phyloP scores from a whole-genome alignment of 2,888 invertebrate genomes.

The Sialis lutaria region DNA sequence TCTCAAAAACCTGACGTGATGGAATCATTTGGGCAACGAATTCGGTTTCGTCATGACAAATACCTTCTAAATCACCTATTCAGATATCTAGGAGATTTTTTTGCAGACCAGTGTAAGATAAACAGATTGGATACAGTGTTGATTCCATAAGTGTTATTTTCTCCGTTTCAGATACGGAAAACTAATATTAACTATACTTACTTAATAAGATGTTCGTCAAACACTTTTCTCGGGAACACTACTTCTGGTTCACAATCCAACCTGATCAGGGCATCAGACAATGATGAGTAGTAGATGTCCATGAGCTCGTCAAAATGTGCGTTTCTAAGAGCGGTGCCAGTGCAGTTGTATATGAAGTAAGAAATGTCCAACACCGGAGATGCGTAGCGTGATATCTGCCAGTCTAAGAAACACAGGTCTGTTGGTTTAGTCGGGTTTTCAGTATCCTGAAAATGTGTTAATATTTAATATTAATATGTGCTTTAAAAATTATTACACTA shows the following conservation, averaged over 20 bases:
- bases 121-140: too few species aligned
- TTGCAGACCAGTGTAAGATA: too few species aligned
- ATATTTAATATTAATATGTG: too few species aligned
- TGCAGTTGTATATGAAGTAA: conserved; percentile 1
- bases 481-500: too few species aligned
- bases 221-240: background rate
- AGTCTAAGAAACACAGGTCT: background rate
- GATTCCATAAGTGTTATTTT: too few species aligned
- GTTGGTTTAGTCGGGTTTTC: background rate
- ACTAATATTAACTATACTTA: too few species aligned
- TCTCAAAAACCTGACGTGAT: too few species aligned
- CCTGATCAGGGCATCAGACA: background rate
- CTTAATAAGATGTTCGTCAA: background rate
- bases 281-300: background rate
- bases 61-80: too few species aligned
- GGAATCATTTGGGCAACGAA: too few species aligned
- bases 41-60: too few species aligned
- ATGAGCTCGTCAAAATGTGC: background rate
- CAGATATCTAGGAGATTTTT: too few species aligned
- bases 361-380: background rate
- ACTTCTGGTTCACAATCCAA: background rate
- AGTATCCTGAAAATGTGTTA: background rate
- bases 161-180: too few species aligned
- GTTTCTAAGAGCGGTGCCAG: background rate
- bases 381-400: background rate